Evolutionary conservation across 2,888 invertebrate species (phyloP).

Genomic region (Darwinula stevensoni): DNA sequence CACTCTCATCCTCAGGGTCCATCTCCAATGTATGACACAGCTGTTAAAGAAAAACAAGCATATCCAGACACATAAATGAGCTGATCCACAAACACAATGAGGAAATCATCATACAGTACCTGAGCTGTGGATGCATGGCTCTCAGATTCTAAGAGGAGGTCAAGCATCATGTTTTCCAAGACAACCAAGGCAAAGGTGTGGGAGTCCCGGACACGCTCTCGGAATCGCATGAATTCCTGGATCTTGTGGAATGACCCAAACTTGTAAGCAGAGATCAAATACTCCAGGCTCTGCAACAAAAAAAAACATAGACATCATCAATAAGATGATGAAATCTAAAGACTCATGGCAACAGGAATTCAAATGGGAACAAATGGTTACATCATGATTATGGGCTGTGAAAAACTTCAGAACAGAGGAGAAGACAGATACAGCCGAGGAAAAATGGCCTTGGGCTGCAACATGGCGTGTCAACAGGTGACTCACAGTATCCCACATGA

Average conservation of each 20-base stretch:
- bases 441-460: conserved; percentile 35
- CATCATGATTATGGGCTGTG: conserved; percentile 59
- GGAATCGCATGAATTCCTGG: conserved; percentile 58
- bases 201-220: conserved; percentile 47
- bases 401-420: conserved; percentile 57
- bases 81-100: no score
- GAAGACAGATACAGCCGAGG: conserved; percentile 33
- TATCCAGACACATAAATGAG: no score
- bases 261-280: conserved; percentile 69
- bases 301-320: conserved; percentile 9
- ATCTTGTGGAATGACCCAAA: conserved; percentile 80
- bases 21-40: no score
- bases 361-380: conserved; percentile 19
- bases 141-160: no score
- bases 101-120: no score
- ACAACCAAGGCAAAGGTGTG: conserved; percentile 36
- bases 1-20: no score
- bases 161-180: conserved; percentile 36
- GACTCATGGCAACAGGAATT: conserved; percentile 1
- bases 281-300: conserved; percentile 43
- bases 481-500: conserved; percentile 71
- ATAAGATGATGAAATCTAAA: conserved; percentile 1
- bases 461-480: conserved; percentile 48
- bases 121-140: no score
- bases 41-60: no score